Evolutionary conservation across 2,888 invertebrate genomes (phyloP), one percentile per base, ranked within the genome.

Genomic region (Galerucella pusilla): DNA sequence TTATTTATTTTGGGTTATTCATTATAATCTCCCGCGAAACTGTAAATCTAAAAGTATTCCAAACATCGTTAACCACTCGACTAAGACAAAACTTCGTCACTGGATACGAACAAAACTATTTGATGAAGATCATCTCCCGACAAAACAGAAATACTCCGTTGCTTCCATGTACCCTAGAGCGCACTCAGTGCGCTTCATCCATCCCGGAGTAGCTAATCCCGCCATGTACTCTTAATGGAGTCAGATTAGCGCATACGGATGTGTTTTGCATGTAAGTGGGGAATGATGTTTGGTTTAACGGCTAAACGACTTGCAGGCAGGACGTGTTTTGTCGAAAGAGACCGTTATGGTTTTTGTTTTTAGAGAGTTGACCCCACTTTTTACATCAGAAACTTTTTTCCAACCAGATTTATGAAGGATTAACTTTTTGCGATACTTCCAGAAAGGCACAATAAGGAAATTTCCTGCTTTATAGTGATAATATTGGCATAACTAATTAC

Each of bases 281-380:
- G 86, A 88, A 87, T 85, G 87, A 87, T 88, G 88, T 88, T 87
- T 87, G 87, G 87, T 87, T 87, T 86, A 86, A 87, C 86, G 86
- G 85, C 85, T 85, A 85, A 87, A 86, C 86, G 86, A 85, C 84
- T 85, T 81, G 81, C 80, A 57, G 71, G 74, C 73, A 71, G 72
- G 64, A 81, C 80, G 80, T 85, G 85, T 85, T 86, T 86, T 85
- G 85, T 81, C 80, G 80, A 76, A 64, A 70, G 74, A 65, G 74
- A 78, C 77, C 80, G 76, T 81, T 80, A 82, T 74, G 81, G 80
- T 82, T 83, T 82, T 82, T 82, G 80, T 65, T 77, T 73, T 70
- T 49, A 45, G 64, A 42, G 54, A 74, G 69, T 72, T 75, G 75
- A 75, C 79, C 75, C 73, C 69, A 73, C 67, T 65, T 69, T 61